Percentiles rank a stretch among this genome's conserved stretches.
Conservation (phyloP, 92 coral and sea anemone species). For the Bergia puertoricense region DNA sequence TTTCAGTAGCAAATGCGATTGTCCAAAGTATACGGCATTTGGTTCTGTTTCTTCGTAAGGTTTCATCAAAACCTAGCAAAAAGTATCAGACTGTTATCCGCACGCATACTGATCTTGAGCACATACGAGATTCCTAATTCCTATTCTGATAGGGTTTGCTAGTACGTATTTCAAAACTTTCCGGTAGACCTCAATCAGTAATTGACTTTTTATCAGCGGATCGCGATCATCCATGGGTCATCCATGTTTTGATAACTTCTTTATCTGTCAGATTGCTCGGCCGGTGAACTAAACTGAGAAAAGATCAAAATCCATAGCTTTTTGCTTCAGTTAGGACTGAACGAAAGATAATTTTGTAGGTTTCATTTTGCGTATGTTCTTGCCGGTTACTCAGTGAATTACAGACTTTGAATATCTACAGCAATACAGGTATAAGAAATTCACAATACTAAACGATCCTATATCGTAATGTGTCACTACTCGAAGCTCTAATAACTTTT, state of each 20-base stretch:
- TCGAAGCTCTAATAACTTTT: too few relatives aligned
- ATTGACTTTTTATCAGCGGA: too few relatives aligned
- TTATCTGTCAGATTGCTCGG: background rate
- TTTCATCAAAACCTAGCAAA: background rate
- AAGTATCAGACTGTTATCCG: background rate
- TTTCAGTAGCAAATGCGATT: background rate
- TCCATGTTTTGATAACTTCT: background rate
- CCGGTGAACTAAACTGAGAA: background rate
- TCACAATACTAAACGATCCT: too few relatives aligned
- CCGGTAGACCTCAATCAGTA: background rate
- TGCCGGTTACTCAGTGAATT: too few relatives aligned
- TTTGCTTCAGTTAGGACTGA: too few relatives aligned
- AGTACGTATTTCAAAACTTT: background rate
- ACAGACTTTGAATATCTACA: too few relatives aligned
- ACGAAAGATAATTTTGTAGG: background rate
- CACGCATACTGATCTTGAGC: background rate
- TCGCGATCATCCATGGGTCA: too few relatives aligned
- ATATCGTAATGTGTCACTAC: too few relatives aligned
- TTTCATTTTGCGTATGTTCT: background rate
- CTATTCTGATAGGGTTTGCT: background rate
- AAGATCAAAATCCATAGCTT: background rate
- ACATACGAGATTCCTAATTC: background rate
- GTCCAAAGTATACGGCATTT: background rate
- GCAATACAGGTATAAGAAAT: too few relatives aligned
- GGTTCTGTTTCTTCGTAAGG: background rate